Percentiles rank a stretch among this genome's conserved stretches.
These are phyloP conservation scores for Ecliptopera silaceata DNA, from an alignment of 2,888 invertebrate genomes.

Conservation along the genomic window DNA sequence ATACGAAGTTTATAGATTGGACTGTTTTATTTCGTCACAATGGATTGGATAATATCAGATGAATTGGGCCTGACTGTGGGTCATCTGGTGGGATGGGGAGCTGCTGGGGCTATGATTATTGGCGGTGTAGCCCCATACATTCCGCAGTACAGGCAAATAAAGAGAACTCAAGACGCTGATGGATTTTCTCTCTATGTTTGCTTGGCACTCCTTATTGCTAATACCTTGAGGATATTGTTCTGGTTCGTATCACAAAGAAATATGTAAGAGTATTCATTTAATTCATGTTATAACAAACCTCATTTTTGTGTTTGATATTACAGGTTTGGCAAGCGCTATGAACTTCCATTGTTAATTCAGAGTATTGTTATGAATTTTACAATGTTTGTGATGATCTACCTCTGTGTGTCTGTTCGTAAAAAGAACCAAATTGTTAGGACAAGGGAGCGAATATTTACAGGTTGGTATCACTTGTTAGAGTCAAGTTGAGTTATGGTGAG, in stretches of 20 bases:
- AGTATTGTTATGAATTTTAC: constrained; percentile 98
- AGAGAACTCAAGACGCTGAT: constrained; percentile 94
- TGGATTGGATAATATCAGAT: constrained; percentile 92
- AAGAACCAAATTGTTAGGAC: constrained; percentile 90
- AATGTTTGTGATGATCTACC: constrained; percentile 97
- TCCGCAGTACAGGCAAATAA: constrained; percentile 97
- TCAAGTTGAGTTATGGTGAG: background rate
- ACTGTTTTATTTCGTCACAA: constrained; percentile 48
- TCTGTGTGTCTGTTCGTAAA: constrained; percentile 94
- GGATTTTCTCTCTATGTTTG: constrained; percentile 99
- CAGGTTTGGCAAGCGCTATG: constrained; percentile 99
- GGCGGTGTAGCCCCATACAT: constrained; percentile 98
- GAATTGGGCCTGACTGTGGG: constrained; percentile 89
- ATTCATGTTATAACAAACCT: too few relatives aligned
- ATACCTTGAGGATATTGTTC: constrained; percentile 97
- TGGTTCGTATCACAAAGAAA: constrained; percentile 87
- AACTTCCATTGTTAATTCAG: constrained; percentile 96
- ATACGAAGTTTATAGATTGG: constrained; percentile 1
- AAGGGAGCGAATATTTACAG: constrained; percentile 92
- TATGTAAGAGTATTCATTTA: background rate
- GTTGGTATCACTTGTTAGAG: constrained; percentile 75
- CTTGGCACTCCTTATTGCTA: constrained; percentile 96
- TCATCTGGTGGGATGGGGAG: constrained; percentile 90
- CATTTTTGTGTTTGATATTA: constrained; percentile 46
- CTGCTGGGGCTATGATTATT: constrained; percentile 95